Evolutionary conservation across 2,797 vertebrate species (phyloP).

Genomic region (Cirrhinus molitorella): DNA sequence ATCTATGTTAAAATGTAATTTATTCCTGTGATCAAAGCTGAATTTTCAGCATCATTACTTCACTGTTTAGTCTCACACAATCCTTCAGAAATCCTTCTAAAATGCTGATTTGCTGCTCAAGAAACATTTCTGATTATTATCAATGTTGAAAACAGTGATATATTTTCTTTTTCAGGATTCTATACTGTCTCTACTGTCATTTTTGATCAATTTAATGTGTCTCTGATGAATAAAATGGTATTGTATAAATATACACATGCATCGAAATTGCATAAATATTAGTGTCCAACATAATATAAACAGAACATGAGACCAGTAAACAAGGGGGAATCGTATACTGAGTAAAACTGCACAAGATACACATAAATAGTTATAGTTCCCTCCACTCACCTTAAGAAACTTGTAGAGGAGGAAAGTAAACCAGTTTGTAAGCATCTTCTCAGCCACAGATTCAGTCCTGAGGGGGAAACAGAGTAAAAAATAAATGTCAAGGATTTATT

Average conservation of each 20-base stretch:
- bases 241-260: not conserved
- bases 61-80: not conserved
- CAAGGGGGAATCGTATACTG: not conserved
- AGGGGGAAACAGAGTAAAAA: not conserved
- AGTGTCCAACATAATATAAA: not conserved
- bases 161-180: not conserved
- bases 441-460: constrained; percentile 84
- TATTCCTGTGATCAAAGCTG: not conserved
- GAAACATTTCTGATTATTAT: not conserved
- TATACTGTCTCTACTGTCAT: not conserved
- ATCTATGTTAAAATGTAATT: not conserved
- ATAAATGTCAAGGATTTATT: constrained; percentile 49
- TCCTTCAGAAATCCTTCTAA: not conserved
- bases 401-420: constrained; percentile 87
- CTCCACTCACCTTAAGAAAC: constrained; percentile 83
- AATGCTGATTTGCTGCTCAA: not conserved
- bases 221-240: not conserved
- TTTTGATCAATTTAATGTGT: not conserved
- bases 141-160: not conserved
- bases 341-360: constrained; percentile 16
- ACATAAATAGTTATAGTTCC: not conserved
- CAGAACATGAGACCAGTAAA: not conserved
- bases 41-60: not conserved
- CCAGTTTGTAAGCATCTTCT: constrained; percentile 89
- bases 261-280: not conserved